These are phyloP conservation scores for Strigamia maritima DNA, from an alignment of 2,888 invertebrate genomes.

Conservation along the genomic window DNA sequence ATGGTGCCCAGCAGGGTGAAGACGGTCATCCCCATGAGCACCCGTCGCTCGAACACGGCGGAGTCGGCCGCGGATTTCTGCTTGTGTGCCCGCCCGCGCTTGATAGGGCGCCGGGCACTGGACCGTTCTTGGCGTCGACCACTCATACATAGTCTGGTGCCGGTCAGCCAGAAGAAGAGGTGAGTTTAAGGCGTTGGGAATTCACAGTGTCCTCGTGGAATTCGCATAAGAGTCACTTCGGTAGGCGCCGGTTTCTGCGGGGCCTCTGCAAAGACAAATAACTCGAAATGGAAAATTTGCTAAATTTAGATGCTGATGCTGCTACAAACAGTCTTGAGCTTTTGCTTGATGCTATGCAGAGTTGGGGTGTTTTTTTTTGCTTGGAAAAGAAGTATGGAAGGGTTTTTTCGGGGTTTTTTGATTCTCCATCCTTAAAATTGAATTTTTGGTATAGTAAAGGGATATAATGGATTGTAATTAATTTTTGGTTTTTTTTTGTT, in stretches of 20 bases:
- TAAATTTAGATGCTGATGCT: neutral
- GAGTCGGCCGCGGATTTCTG: slow-evolving; percentile 34
- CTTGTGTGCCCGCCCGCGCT: neutral
- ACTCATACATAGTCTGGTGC: slow-evolving; percentile 13
- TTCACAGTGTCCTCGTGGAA: neutral
- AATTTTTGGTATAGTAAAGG: no score
- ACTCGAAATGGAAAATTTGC: neutral
- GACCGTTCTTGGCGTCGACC: slow-evolving; percentile 15
- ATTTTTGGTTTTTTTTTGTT: no score
- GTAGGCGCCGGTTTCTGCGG: neutral
- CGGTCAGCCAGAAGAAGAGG: neutral
- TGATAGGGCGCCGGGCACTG: neutral
- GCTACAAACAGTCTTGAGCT: neutral
- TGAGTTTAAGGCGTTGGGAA: neutral
- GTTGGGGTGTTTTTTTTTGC: neutral
- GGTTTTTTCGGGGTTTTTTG: no score
- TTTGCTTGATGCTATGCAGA: neutral
- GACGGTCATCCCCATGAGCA: slow-evolving; percentile 68
- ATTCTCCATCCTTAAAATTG: no score
- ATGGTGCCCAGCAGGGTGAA: slow-evolving; percentile 65
- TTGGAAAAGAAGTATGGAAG: no score
- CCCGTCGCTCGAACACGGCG: slow-evolving; percentile 60
- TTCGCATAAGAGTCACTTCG: neutral
- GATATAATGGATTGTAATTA: no score
- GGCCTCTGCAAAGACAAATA: slow-evolving; percentile 23